Evolutionary conservation across 1,140 invertebrate genomes (phyloP).

Genomic region (Eufriesea mexicana): DNA sequence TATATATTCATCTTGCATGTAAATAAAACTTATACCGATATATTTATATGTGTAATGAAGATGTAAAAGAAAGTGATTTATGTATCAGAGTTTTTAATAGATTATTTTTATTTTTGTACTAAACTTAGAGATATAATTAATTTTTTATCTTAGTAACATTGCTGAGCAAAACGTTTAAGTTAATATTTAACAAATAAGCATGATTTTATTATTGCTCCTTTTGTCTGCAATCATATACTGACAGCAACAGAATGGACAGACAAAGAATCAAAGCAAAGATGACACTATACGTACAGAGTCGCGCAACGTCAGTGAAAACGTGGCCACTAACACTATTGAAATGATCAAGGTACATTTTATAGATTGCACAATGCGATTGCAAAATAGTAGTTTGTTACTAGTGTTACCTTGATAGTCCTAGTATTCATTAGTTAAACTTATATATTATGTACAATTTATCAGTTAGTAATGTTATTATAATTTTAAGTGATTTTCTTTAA

Average conservation of each 20-base stretch:
- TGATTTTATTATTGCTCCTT: constrained; percentile 47
- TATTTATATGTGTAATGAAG: constrained; percentile 17
- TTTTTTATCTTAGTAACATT: constrained; percentile 34
- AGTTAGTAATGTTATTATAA: constrained; percentile 10
- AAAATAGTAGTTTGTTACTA: constrained; percentile 39
- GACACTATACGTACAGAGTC: constrained; percentile 67
- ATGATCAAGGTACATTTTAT: constrained; percentile 68
- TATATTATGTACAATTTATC: constrained; percentile 1
- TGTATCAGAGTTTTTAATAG: constrained; percentile 31
- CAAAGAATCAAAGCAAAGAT: constrained; percentile 68
- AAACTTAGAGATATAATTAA: constrained; percentile 26
- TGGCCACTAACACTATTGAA: constrained; percentile 70
- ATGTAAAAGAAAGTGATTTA: constrained; percentile 18
- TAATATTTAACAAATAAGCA: constrained; percentile 30
- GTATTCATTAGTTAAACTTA: constrained; percentile 30
- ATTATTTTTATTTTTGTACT: constrained; percentile 29
- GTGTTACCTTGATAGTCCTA: constrained; percentile 32
- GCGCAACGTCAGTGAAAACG: constrained; percentile 68
- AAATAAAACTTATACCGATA: constrained; percentile 35
- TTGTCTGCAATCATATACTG: constrained; percentile 58
- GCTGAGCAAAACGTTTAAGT: constrained; percentile 26
- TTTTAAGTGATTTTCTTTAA: background rate
- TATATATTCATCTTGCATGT: constrained; percentile 18
- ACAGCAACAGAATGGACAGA: constrained; percentile 73
- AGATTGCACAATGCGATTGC: constrained; percentile 36